These are phyloP conservation scores for Haplotaxodon microlepis DNA, from an alignment of 2,113 vertebrate species.

Conservation along the genomic window DNA sequence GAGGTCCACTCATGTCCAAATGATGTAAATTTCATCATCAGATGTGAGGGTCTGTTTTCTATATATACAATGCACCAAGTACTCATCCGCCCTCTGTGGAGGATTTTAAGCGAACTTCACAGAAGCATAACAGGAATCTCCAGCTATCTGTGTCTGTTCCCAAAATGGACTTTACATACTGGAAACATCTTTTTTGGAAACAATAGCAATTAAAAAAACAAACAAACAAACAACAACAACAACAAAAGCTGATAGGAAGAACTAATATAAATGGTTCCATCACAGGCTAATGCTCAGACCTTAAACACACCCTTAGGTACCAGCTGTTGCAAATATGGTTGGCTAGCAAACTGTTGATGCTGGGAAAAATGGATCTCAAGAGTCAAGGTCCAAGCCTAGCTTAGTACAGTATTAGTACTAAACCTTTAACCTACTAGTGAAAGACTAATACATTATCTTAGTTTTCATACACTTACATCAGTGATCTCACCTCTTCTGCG, in stretches of 20 bases:
- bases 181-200: neutral
- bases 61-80: neutral
- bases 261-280: neutral
- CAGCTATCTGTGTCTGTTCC: neutral
- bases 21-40: neutral
- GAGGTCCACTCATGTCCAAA: neutral
- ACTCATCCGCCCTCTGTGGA: neutral
- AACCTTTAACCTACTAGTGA: neutral
- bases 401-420: neutral
- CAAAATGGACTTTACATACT: neutral
- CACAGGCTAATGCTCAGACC: neutral
- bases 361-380: neutral
- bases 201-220: neutral
- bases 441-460: neutral
- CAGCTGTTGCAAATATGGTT: neutral
- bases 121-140: neutral
- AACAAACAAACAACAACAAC: neutral
- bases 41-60: neutral
- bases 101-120: neutral
- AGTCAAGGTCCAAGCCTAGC: neutral
- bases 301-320: neutral
- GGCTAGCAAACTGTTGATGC: neutral
- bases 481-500: neutral
- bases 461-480: neutral
- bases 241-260: neutral